Evolutionary conservation across 2,113 vertebrate species (phyloP).

Genomic region (Mesitornis unicolor): DNA sequence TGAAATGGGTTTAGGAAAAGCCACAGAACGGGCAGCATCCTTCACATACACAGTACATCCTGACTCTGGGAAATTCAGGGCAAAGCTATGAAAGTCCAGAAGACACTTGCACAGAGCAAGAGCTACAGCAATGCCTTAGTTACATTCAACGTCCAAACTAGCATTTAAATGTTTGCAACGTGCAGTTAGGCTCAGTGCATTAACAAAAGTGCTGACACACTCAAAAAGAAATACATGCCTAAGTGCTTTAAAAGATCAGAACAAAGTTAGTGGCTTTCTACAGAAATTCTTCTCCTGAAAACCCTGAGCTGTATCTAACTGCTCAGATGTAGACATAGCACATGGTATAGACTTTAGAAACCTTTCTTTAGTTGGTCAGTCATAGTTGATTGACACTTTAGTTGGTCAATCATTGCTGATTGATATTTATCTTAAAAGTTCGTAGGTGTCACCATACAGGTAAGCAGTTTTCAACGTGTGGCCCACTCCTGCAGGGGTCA

Average conservation of each 20-base stretch:
- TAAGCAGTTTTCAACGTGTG: background rate
- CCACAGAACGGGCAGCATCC: background rate
- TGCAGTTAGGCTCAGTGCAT: background rate
- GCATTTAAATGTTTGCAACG: background rate
- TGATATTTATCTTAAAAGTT: background rate
- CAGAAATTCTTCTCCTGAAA: background rate
- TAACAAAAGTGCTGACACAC: background rate
- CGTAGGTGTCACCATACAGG: background rate
- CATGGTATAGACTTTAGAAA: background rate
- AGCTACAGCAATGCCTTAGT: background rate
- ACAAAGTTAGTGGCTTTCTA: background rate
- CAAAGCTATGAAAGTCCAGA: background rate
- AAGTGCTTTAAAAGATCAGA: slow-evolving; percentile 3
- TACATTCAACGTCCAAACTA: background rate
- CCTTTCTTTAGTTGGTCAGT: background rate
- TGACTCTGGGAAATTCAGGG: background rate
- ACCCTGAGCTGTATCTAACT: background rate
- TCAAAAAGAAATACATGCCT: background rate
- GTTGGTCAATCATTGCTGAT: too few species aligned
- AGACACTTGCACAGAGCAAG: background rate
- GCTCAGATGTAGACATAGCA: background rate
- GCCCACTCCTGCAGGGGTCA: background rate
- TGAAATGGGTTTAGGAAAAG: background rate
- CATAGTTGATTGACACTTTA: too few species aligned
- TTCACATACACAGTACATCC: background rate